These are phyloP conservation scores for Numida meleagris DNA, from an alignment of 2,113 vertebrate species.

Conservation along the genomic window DNA sequence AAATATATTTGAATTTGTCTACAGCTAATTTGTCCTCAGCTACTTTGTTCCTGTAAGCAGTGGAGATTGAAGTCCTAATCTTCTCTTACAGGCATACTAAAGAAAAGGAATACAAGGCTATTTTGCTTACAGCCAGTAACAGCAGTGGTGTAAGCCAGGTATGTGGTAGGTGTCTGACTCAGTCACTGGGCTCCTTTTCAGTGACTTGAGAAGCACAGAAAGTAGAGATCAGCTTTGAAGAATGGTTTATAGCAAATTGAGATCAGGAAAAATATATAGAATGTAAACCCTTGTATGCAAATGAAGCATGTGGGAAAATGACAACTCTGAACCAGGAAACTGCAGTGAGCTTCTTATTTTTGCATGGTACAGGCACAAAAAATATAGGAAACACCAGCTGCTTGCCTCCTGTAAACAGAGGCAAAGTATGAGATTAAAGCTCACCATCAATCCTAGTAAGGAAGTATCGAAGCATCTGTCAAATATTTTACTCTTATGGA, in stretches of 20 bases:
- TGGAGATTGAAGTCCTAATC: neutral
- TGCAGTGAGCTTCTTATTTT: neutral
- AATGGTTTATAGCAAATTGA: rapidly evolving
- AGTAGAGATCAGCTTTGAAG: neutral
- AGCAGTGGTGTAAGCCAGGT: neutral
- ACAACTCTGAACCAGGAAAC: neutral
- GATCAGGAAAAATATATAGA: neutral
- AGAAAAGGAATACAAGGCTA: neutral
- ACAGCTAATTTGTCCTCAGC: neutral
- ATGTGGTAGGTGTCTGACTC: neutral
- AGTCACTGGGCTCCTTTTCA: neutral
- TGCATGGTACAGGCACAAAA: neutral
- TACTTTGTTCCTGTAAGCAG: neutral
- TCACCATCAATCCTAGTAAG: neutral
- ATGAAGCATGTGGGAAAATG: neutral
- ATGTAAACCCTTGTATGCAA: neutral
- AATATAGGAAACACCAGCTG: neutral
- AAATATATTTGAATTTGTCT: neutral
- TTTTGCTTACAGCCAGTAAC: neutral
- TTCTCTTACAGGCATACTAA: neutral
- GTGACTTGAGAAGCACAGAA: neutral
- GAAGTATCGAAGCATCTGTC: constrained; percentile 24
- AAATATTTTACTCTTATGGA: neutral
- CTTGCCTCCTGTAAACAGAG: neutral
- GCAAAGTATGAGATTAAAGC: neutral